These are phyloP conservation scores for Patiria miniata DNA, from an alignment of 35 echinoderm and acorn worm species.

Conservation along the genomic window DNA sequence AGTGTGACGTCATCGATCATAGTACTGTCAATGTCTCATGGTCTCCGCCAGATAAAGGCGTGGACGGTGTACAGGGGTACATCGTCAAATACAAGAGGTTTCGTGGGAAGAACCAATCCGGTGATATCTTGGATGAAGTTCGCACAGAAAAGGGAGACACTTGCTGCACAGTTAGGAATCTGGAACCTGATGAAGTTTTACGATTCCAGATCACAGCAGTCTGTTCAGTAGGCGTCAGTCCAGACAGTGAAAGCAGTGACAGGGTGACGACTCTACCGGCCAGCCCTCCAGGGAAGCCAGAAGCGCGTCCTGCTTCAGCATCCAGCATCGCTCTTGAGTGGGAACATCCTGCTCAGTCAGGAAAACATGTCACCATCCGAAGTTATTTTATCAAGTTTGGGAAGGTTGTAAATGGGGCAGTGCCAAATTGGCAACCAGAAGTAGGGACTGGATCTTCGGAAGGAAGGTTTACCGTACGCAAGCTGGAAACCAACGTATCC, in stretches of 20 bases:
- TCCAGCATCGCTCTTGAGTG: background rate
- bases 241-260: background rate
- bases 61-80: background rate
- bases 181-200: background rate
- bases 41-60: background rate
- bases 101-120: background rate
- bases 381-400: background rate
- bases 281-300: background rate
- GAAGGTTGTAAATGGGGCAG: background rate
- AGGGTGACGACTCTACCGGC: background rate
- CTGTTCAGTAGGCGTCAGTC: background rate
- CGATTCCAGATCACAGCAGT: background rate
- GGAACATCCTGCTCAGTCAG: background rate
- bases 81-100: background rate
- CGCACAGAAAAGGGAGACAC: background rate
- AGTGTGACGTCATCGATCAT: background rate
- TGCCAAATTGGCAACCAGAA: background rate
- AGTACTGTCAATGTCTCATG: background rate
- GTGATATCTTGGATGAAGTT: background rate
- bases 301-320: background rate
- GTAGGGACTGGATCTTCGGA: background rate
- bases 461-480: background rate
- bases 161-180: background rate
- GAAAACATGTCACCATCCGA: background rate
- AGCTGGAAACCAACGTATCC: background rate